Base-by-base conservation (phyloP, 2,797 vertebrate species). In the Carcharodon carcharias region DNA sequence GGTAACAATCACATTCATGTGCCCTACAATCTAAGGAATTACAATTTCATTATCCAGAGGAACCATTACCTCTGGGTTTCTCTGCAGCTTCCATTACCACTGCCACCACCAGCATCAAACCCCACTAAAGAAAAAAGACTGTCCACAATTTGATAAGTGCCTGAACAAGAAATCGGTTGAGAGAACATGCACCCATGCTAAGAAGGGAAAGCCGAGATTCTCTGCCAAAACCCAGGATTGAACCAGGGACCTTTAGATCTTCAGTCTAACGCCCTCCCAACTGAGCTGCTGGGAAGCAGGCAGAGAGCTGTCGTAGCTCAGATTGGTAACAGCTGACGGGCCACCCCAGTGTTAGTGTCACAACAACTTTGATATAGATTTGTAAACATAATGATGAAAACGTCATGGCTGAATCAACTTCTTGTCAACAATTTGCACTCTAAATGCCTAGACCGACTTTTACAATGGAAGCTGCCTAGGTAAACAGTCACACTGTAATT, bases 101-200 rank as follows among this genome's bases (percentile, higher is more conserved):
- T 0, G 9, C 9, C 12, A 5, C 31, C 11, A 2, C 2, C 73
- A 2, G 8, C n/a, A 4, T 35, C 35, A 12, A n/a, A 40, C 11
- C 71, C 71, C 26, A 31, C 26, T 31, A 35, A n/a, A n/a, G 11
- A 31, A 88, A 28, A 2, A 11, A 28, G 12, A 12, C 50, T 11
- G 8, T 16, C 12, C 31, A 61, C 31, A 61, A 21, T 5, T 35
- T 16, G 35, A 77, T 16, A 58, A 58, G 58, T 91, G 16, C 28
- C 88, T 35, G 61, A 4, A 18, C 31, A 35, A 14, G 12, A 88
- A 50, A 87, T 87, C 26, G 18, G 77, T n/a, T n/a, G 14, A 82
- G 77, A 82, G 11, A 67, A 69, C 5, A 18, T 50, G 82, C 7
- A n/a, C 11, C 21, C 50, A 12, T 56, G 31, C 7, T 18, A 56